A percentile compares a stretch with the other conserved stretches of the same genome.
Conservation (phyloP, 2,797 vertebrate genomes). For the Hoplostethus atlanticus region DNA sequence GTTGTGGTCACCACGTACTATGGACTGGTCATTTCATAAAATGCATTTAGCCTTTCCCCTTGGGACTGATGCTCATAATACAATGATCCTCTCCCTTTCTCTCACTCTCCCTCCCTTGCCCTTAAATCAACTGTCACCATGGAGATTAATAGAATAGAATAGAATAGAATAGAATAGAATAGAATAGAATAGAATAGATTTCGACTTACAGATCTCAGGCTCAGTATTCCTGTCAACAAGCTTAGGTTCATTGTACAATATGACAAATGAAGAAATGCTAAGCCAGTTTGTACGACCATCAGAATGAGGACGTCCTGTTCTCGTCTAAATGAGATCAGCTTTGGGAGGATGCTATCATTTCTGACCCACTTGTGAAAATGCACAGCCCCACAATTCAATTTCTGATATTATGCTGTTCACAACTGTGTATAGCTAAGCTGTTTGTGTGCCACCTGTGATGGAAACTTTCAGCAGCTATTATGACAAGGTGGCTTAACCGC, state of each 20-base stretch:
- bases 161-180: no score
- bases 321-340: slow-evolving; percentile 66
- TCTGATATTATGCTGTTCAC: slow-evolving; percentile 65
- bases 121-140: neutral
- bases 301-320: slow-evolving; percentile 66
- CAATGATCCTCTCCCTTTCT: neutral
- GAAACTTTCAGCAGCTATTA: slow-evolving; percentile 77
- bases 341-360: slow-evolving; percentile 61
- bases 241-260: slow-evolving; percentile 30
- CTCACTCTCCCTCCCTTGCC: neutral
- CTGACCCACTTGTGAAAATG: slow-evolving; percentile 69
- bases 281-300: slow-evolving; percentile 57
- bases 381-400: slow-evolving; percentile 49
- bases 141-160: no score
- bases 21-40: neutral
- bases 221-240: neutral
- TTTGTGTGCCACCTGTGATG: slow-evolving; percentile 74
- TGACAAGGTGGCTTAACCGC: slow-evolving; percentile 74
- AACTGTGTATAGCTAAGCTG: slow-evolving; percentile 68
- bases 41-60: neutral
- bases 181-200: no score
- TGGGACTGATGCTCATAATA: neutral
- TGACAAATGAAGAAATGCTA: slow-evolving; percentile 47
- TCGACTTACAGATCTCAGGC: slow-evolving; percentile 7
- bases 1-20: no score